These are phyloP conservation scores for Podarcis muralis DNA, from an alignment of 2,113 vertebrate genomes.

Conservation along the genomic window DNA sequence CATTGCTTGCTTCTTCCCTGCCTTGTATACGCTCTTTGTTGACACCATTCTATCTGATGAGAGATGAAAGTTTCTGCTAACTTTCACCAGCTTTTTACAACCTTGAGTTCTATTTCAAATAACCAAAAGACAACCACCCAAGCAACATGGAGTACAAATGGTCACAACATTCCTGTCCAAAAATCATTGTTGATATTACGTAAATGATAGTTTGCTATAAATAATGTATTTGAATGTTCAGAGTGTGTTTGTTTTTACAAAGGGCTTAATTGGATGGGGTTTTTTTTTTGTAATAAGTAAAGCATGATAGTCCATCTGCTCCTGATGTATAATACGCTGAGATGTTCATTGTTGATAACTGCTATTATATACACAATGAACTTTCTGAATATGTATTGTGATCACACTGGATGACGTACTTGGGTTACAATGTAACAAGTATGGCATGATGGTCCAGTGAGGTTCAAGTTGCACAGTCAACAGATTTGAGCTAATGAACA, in stretches of 20 bases:
- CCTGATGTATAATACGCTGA: slow-evolving; percentile 28
- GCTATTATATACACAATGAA: slow-evolving; percentile 33
- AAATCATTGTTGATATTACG: slow-evolving; percentile 4
- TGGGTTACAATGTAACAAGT: neutral
- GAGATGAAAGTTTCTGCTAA: neutral
- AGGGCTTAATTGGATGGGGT: neutral
- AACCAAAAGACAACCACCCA: neutral
- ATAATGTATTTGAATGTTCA: neutral
- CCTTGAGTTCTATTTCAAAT: neutral
- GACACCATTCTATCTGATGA: neutral
- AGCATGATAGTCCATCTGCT: slow-evolving; percentile 11
- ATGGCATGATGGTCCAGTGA: neutral
- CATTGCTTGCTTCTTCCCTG: no score
- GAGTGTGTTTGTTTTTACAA: neutral
- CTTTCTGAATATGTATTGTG: neutral
- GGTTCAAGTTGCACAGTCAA: neutral
- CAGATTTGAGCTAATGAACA: neutral
- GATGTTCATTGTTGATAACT: slow-evolving; percentile 13
- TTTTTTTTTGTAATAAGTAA: neutral
- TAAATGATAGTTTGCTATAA: neutral
- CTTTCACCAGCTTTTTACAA: neutral
- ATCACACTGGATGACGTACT: slow-evolving; percentile 21
- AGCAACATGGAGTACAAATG: neutral
- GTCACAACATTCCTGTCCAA: neutral
- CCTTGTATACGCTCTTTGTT: no score